Evolutionary conservation across 2,113 vertebrate species (phyloP), one percentile per base, ranked within the genome.

Genomic region (Petrocephalus microphthalmus): DNA sequence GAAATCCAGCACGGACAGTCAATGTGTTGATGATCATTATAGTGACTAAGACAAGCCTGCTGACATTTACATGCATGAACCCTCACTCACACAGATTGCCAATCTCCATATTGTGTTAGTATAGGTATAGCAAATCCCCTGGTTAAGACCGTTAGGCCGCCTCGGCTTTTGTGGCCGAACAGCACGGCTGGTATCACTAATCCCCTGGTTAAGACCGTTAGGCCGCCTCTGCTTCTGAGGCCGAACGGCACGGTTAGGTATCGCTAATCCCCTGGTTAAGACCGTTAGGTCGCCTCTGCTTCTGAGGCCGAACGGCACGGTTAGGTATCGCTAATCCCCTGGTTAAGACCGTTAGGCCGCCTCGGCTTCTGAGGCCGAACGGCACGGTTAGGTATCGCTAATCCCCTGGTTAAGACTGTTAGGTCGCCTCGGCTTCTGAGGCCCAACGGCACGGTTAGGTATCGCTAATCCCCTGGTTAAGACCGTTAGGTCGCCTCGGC

Each of bases 1-100:
- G 90, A 42, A 13, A 19, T 91, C 92, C 92, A 89, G 87, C 93
- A 93, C 92, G 92, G 90, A 89, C 10, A 89, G 92, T 92, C 90
- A 92, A 89, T 87, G 91, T 91, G 88, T 90, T 90, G 94, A 94
- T 93, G 6, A 93, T 92, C 95, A 91, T 93, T 90, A 93, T 92
- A 93, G 94, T 92, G 94, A 94, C 93, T 42, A 91, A 93, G 6
- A 37, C 6, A 2, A 37, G 4, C 7, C 54, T 8, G 91, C 71
- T 88, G 78, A 60, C 2, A 20, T 60, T 22, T 22, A 87, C 60
- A 52, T 7, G 7, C 74, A 88, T 51, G 7, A 13, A 2, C 86
- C 71, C 86, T 49, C 29, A 45, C 20, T 57, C 67, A 5, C 0
- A 22, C 45, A 53, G n/a, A 19, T 20, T n/a, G n/a, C n/a, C n/a